phyloP scores from a whole-genome alignment of 1,140 invertebrate genomes.

The Amyelois transitella region DNA sequence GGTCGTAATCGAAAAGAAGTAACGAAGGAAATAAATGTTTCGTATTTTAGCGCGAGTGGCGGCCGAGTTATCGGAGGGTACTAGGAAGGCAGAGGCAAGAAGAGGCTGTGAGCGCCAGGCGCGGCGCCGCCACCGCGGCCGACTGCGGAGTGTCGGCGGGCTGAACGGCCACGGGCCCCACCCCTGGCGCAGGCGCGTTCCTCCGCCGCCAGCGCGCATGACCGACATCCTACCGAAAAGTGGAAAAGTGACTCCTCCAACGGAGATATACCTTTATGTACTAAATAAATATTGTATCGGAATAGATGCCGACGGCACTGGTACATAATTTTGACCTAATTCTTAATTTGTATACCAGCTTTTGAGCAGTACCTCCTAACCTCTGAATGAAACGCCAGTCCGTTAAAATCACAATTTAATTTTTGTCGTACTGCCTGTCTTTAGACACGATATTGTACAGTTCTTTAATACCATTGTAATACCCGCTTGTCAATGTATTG shows the following conservation, averaged over 20 bases:
- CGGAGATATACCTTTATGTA: constrained; percentile 69
- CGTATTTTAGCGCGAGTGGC: constrained; percentile 44
- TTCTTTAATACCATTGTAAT: constrained; percentile 53
- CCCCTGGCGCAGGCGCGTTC: constrained; percentile 63
- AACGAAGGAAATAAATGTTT: constrained; percentile 45
- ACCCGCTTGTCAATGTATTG: constrained; percentile 35
- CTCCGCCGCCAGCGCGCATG: constrained; percentile 47
- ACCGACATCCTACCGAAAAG: constrained; percentile 70
- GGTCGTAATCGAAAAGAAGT: constrained; percentile 37
- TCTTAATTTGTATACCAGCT: constrained; percentile 3
- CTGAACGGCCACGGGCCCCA: constrained; percentile 59
- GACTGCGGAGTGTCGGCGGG: constrained; percentile 65
- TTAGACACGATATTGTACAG: constrained; percentile 38
- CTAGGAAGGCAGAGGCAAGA: constrained; percentile 19
- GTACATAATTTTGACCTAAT: constrained; percentile 50
- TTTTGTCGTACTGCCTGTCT: constrained; percentile 27
- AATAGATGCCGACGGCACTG: constrained; percentile 44
- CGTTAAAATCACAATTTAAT: constrained; percentile 8
- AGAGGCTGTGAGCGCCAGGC: constrained; percentile 34
- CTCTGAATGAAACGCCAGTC: neutral
- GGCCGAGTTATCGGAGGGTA: constrained; percentile 52
- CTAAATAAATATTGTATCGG: constrained; percentile 68
- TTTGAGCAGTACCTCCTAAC: neutral
- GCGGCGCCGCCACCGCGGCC: constrained; percentile 53
- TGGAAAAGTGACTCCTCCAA: constrained; percentile 72